Evolutionary conservation across 2,888 invertebrate species (phyloP), one percentile per base, ranked within the genome.

Genomic region (Allygus modestus): DNA sequence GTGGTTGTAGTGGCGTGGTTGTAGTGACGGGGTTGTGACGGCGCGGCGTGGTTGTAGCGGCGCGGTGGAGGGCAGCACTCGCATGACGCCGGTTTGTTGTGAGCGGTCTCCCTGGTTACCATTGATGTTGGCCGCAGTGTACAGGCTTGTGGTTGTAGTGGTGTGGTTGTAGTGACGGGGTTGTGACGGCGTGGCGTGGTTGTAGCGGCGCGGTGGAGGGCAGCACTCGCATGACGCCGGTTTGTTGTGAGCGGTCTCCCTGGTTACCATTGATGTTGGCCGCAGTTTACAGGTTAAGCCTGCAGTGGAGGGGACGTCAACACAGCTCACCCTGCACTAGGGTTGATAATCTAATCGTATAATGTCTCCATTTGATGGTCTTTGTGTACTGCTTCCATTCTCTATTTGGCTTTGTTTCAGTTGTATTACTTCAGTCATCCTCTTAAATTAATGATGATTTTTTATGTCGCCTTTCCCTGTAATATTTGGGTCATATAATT

Each of bases 61-160:
- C 17, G n/a, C n/a, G n/a, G n/a, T 46, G 46, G 46, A 11, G n/a
- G 17, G 15, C 12, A 15, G 12, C 1, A 17, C 28, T 65, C 28
- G 65, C 65, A 65, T 65, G 65, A 65, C 0, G 65, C n/a, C n/a
- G 65, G 28, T 65, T 65, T 65, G 65, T 65, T 65, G 65, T 65
- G 65, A 65, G 31, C 17, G 5, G 65, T 65, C 31, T 5, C 28
- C 65, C 9, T 5, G 65, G 31, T 15, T 2, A 65, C 65, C 31
- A 65, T 65, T 65, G 65, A 65, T 65, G 65, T n/a, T 65, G 5
- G 15, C 65, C 65, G 31, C 31, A 65, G 65, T 65, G 2, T 12
- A 23, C 20, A 17, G 54, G n/a, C 4, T 37, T 37, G 37, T 37
- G 37, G 37, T 11, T 7, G 11, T 11, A 37, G 7, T 37, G 37